Conservation (phyloP, 2,113 vertebrate species). For the Alexandromys fortis region DNA sequence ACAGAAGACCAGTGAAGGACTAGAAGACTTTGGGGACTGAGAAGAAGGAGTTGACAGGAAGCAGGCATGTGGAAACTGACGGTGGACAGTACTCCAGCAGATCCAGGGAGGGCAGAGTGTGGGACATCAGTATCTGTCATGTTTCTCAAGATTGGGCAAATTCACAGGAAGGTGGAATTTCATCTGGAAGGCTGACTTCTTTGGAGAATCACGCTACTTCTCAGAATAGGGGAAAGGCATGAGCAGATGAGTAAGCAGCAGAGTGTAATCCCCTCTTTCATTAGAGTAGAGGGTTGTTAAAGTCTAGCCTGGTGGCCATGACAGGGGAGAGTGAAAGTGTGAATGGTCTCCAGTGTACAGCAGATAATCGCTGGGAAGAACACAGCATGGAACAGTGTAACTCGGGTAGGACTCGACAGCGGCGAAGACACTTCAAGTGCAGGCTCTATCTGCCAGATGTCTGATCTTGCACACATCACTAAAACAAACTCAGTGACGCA, state of each 20-base stretch:
- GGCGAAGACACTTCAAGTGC: slow-evolving; percentile 21
- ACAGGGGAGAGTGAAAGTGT: background rate
- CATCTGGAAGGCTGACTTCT: slow-evolving; percentile 22
- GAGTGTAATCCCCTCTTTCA: background rate
- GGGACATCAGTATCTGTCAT: background rate
- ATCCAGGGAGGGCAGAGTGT: background rate
- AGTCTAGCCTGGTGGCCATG: background rate
- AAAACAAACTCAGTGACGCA: slow-evolving; percentile 21
- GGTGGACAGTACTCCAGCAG: background rate
- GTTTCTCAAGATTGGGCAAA: background rate
- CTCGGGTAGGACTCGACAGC: background rate
- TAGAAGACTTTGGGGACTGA: background rate
- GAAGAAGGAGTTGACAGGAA: background rate
- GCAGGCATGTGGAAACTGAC: background rate
- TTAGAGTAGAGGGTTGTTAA: background rate
- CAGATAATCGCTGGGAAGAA: background rate
- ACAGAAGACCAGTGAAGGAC: background rate
- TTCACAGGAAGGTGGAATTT: background rate
- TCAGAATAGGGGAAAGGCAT: slow-evolving; percentile 27
- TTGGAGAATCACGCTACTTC: background rate
- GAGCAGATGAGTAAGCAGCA: background rate
- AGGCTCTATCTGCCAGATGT: background rate
- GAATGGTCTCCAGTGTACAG: background rate
- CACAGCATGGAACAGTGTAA: background rate
- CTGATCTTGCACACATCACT: slow-evolving; percentile 25